Base-by-base conservation (phyloP, 2,113 vertebrate species). In the Semnopithecus entellus region DNA sequence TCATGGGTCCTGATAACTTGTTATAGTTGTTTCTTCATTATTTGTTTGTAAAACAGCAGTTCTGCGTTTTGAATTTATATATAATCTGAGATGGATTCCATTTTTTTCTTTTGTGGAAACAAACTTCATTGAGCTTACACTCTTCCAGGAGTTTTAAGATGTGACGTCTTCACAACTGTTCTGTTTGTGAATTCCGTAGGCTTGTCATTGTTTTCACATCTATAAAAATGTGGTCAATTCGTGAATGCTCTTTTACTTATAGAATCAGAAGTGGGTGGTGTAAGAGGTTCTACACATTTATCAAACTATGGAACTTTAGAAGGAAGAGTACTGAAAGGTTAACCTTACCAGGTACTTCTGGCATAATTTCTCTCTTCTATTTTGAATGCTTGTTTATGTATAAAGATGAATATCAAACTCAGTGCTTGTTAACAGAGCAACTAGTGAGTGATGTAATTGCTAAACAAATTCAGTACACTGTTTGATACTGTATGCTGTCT, bases 21-120 rank as follows among this genome's bases (percentile, higher is more conserved):
- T 27, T 59, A 82, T 79, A 84, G 40, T 84, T 90, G 59, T 79
- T 70, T 81, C 22, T 93, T 95, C 52, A 83, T 38, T 83, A 83
- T 92, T 12, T 76, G 89, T 94, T 92, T 81, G 12, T 66, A 50
- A 92, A 66, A 66, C 35, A 83, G 35, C 27, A 79, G 12, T 94
- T 90, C 11, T 61, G 2, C 79, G 23, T 94, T 94, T 95, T 95
- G 57, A 70, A 86, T 90, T 95, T 82, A 32, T 75, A 5, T 94
- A 40, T 79, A 86, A 89, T 38, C 17, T 93, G 43, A 84, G 40
- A 40, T 81, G 70, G 66, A 35, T 64, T 68, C 72, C 64, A 50
- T 80, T 64, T 14, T 13, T 8, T 89, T 95, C 3, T 81, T 59
- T 96, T 80, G 43, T 86, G 55, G 38, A 91, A 96, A 93, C 7